Conservation (phyloP, 2,888 invertebrate species). For the Octonoba sinensis region DNA sequence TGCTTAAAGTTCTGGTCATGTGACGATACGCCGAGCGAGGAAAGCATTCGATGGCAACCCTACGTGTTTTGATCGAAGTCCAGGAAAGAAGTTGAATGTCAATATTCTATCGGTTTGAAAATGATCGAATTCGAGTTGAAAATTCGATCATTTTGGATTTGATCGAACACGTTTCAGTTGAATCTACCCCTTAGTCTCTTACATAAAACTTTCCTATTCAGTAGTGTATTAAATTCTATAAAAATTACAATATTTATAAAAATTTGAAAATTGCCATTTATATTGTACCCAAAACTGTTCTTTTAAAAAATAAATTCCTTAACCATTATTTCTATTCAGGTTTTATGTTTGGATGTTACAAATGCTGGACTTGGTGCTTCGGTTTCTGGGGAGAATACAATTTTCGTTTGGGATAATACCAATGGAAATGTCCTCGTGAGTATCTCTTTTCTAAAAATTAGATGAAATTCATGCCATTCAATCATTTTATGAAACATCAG, state of each 20-base stretch:
- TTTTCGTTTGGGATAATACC: constrained; percentile 78
- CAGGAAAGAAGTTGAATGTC: too few relatives aligned
- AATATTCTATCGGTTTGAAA: too few relatives aligned
- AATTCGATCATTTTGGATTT: too few relatives aligned
- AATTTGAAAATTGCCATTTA: neutral
- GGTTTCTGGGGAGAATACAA: constrained; percentile 76
- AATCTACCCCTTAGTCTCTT: too few relatives aligned
- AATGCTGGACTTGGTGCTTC: constrained; percentile 78
- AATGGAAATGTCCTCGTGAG: constrained; percentile 75
- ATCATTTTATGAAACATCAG: neutral
- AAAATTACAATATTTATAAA: neutral
- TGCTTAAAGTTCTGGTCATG: too few relatives aligned
- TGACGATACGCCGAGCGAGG: too few relatives aligned
- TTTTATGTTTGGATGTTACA: constrained; percentile 77
- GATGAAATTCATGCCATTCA: neutral
- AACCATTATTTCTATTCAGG: constrained; percentile 67
- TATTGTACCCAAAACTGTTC: neutral
- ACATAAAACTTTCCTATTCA: neutral
- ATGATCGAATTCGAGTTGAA: too few relatives aligned
- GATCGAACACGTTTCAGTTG: too few relatives aligned
- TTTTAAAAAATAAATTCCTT: neutral
- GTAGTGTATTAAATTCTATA: neutral
- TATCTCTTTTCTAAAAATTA: neutral
- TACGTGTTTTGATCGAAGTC: too few relatives aligned
- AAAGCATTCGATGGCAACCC: too few relatives aligned